Percentiles rank a stretch among this genome's conserved stretches.
Evolutionary conservation across 2,888 invertebrate species (phyloP).

Genomic region (Pilophorus perplexus): DNA sequence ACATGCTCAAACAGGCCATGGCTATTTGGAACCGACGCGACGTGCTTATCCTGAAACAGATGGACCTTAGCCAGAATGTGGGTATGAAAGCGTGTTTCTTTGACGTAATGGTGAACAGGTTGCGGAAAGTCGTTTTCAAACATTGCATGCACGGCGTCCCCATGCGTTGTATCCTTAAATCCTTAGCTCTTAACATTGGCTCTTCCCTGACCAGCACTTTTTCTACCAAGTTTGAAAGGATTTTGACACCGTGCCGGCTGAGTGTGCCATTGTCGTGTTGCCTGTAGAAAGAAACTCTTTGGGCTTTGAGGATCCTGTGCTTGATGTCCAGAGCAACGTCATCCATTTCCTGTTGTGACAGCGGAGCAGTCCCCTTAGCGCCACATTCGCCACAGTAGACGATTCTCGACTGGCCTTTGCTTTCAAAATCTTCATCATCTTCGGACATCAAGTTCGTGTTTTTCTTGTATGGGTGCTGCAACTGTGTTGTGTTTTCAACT

Average conservation of each 20-base stretch:
- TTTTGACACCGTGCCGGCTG: slow-evolving; percentile 32
- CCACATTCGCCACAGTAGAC: slow-evolving; percentile 32
- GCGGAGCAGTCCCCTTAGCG: slow-evolving; percentile 18
- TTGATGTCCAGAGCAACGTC: slow-evolving; percentile 31
- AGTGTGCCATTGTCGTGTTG: slow-evolving; percentile 35
- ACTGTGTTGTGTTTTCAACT: slow-evolving; percentile 5
- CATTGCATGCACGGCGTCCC: slow-evolving; percentile 13
- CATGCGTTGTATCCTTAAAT: slow-evolving; percentile 30
- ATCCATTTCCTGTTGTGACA: slow-evolving; percentile 32
- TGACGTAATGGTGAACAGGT: slow-evolving; percentile 29
- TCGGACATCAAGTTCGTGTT: not conserved
- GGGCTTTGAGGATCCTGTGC: slow-evolving; percentile 40
- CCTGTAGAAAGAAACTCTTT: slow-evolving; percentile 29
- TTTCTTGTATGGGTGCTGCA: slow-evolving; percentile 33
- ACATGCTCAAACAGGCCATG: slow-evolving; percentile 32
- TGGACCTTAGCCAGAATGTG: slow-evolving; percentile 23
- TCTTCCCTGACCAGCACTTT: slow-evolving; percentile 27
- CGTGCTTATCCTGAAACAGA: slow-evolving; percentile 35
- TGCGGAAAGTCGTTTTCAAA: slow-evolving; percentile 28
- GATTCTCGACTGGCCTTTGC: slow-evolving; percentile 21
- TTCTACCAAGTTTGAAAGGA: slow-evolving; percentile 34
- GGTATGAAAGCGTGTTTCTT: slow-evolving; percentile 37
- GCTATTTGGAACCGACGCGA: slow-evolving; percentile 28
- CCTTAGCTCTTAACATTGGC: slow-evolving; percentile 21
- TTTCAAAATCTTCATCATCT: slow-evolving; percentile 28